phyloP scores from a whole-genome alignment of 2,113 vertebrate species.

The Axis porcinus region DNA sequence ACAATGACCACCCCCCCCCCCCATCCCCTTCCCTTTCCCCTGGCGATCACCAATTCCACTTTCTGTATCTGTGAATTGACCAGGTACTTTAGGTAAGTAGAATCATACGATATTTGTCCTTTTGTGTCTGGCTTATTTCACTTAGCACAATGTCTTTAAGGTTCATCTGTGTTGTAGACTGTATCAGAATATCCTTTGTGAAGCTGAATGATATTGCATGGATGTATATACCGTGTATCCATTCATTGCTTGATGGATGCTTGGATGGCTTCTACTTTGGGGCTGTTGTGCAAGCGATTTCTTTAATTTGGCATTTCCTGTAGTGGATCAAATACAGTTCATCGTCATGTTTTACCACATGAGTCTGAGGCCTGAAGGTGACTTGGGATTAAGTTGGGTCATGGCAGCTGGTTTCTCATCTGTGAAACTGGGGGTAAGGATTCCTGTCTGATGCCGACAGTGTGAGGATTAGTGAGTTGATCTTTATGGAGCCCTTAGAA shows the following conservation, averaged over 20 bases:
- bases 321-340: not conserved
- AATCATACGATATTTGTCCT: not conserved
- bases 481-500: not conserved
- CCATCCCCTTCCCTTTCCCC: too few species aligned
- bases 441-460: not conserved
- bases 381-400: not conserved
- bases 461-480: not conserved
- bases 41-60: not conserved
- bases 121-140: not conserved
- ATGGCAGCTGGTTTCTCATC: not conserved
- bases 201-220: not conserved
- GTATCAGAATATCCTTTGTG: not conserved
- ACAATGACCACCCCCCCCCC: not conserved
- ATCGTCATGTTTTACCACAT: not conserved
- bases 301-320: not conserved
- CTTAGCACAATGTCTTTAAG: not conserved
- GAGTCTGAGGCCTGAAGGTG: not conserved
- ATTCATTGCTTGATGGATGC: accelerated
- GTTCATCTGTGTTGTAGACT: accelerated
- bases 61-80: not conserved
- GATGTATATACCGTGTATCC: accelerated
- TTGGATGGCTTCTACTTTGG: not conserved
- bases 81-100: not conserved
- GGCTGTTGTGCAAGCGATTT: not conserved
- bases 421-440: not conserved